Conservation (phyloP, 2,888 invertebrate species). For the Sesia apiformis region DNA sequence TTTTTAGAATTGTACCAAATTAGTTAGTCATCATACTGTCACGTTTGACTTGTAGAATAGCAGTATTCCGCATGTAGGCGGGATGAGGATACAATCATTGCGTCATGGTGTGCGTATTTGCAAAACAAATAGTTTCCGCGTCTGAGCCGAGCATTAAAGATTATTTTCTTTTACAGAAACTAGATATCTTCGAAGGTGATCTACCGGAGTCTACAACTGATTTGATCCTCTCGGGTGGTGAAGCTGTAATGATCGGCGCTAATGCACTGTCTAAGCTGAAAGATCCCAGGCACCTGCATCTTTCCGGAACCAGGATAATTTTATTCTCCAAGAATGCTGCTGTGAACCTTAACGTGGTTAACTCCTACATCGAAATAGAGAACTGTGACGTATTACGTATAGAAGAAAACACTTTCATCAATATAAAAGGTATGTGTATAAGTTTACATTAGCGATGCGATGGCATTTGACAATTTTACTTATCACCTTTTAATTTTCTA, state of each 20-base stretch:
- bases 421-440: constrained; percentile 62
- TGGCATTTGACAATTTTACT: background rate
- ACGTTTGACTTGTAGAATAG: background rate
- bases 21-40: background rate
- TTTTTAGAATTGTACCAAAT: background rate
- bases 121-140: background rate
- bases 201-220: constrained; percentile 76
- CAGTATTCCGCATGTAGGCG: background rate
- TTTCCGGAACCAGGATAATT: constrained; percentile 67
- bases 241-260: constrained; percentile 66
- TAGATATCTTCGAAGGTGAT: constrained; percentile 61
- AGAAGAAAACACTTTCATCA: constrained; percentile 77
- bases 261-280: constrained; percentile 72
- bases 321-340: constrained; percentile 76
- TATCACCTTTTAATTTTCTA: too few relatives aligned
- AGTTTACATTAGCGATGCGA: background rate
- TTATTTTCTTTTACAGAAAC: constrained; percentile 44
- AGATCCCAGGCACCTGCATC: constrained; percentile 70
- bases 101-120: background rate
- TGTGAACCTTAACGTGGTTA: constrained; percentile 73
- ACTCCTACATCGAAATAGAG: constrained; percentile 75
- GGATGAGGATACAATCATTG: background rate
- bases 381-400: constrained; percentile 75
- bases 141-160: background rate
- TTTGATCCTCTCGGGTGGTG: constrained; percentile 72